These are phyloP conservation scores for Theretra japonica DNA, from an alignment of 2,888 invertebrate genomes.

Conservation along the genomic window DNA sequence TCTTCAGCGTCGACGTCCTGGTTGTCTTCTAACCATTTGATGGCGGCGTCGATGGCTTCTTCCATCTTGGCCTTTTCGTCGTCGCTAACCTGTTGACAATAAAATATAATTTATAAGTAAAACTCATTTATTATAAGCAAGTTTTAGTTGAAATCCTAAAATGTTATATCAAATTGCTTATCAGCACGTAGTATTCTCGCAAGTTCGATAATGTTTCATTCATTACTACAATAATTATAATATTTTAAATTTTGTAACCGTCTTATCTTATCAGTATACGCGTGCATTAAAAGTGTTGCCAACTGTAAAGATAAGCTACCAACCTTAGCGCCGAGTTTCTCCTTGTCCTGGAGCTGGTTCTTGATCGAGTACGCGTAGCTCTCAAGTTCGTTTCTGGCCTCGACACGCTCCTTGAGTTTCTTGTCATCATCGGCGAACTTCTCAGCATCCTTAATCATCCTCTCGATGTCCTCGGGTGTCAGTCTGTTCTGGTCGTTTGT, in stretches of 20 bases:
- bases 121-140: not conserved
- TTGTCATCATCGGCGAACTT: slow-evolving; percentile 99
- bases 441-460: slow-evolving; percentile 99
- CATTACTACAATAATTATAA: not conserved
- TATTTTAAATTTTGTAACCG: too few species aligned
- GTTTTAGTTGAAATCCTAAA: not conserved
- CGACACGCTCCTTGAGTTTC: slow-evolving; percentile 97
- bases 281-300: not conserved
- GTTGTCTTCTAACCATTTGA: slow-evolving; percentile 99
- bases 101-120: slow-evolving; percentile 38
- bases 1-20: slow-evolving; percentile 96
- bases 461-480: slow-evolving; percentile 98
- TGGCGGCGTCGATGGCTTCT: slow-evolving; percentile 97
- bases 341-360: slow-evolving; percentile 98
- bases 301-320: slow-evolving; percentile 34
- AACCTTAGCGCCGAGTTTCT: slow-evolving; percentile 95
- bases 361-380: slow-evolving; percentile 98
- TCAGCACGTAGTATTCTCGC: not conserved
- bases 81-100: slow-evolving; percentile 83
- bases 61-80: slow-evolving; percentile 98
- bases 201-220: not conserved
- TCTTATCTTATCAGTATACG: not conserved
- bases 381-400: slow-evolving; percentile 98
- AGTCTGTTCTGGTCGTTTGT: slow-evolving; percentile 99
- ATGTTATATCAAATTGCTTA: slow-evolving; percentile 4